These are phyloP conservation scores for Gavialis gangeticus DNA, from an alignment of 2,113 vertebrate genomes.

Conservation along the genomic window DNA sequence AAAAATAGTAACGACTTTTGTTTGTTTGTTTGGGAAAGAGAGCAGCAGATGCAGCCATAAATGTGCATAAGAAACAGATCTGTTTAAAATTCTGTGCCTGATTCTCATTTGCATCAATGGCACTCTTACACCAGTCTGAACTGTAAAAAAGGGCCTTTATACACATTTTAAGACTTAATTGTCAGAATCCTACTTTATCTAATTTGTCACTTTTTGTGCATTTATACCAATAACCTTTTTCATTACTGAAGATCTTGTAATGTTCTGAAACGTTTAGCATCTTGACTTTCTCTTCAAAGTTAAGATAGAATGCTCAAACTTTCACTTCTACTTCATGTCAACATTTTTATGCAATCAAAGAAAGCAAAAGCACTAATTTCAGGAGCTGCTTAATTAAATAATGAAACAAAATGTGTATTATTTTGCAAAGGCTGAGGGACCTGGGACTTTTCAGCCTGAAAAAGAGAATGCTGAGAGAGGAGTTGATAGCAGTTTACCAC, in stretches of 20 bases:
- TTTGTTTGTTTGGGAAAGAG: not conserved
- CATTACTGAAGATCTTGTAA: not conserved
- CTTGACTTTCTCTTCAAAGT: not conserved
- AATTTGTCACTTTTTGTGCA: not conserved
- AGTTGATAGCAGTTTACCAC: too few relatives aligned
- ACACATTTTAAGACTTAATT: too few relatives aligned
- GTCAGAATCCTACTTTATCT: not conserved
- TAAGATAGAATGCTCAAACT: not conserved
- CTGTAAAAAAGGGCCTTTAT: not conserved
- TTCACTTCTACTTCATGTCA: not conserved
- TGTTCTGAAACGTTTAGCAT: not conserved
- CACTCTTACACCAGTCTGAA: not conserved
- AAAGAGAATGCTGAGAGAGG: too few relatives aligned
- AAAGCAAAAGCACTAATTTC: not conserved
- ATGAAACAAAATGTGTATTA: not conserved
- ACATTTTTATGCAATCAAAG: not conserved
- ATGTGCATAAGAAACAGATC: not conserved
- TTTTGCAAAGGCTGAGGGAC: not conserved
- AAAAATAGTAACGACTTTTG: not conserved
- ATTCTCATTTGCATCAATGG: not conserved
- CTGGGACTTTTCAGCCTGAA: too few relatives aligned
- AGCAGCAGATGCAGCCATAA: not conserved
- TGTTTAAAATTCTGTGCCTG: not conserved
- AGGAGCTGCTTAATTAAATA: not conserved
- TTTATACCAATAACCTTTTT: not conserved